A percentile compares a stretch with the other conserved stretches of the same genome.
Evolutionary conservation across 2,888 invertebrate species (phyloP).

Genomic region (Drosophila helvetica): DNA sequence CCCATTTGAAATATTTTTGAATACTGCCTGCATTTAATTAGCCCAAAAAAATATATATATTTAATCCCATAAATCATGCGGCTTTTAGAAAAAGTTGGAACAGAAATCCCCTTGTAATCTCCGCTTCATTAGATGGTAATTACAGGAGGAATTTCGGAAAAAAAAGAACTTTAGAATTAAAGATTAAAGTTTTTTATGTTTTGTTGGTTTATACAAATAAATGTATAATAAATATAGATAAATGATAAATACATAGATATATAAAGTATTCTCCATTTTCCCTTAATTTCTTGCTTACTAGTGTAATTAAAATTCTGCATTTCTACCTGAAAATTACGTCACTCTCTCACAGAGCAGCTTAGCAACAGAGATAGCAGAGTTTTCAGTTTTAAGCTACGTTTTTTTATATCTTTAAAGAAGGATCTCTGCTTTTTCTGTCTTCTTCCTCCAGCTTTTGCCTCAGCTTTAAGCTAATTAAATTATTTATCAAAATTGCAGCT

Average conservation of each 20-base stretch:
- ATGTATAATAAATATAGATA: background rate
- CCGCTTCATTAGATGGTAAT: constrained; percentile 13
- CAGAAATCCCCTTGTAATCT: constrained; percentile 14
- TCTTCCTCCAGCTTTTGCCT: background rate
- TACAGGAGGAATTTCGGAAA: background rate
- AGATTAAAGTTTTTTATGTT: background rate
- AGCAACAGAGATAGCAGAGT: no score
- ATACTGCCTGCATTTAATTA: constrained; percentile 65
- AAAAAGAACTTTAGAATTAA: background rate
- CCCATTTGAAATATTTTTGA: constrained; percentile 13
- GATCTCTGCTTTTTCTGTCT: no score
- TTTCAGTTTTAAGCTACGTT: no score
- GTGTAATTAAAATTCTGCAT: no score
- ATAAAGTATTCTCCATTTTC: background rate
- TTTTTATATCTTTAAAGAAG: no score
- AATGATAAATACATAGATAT: background rate
- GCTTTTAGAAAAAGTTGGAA: background rate
- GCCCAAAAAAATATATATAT: constrained; percentile 40
- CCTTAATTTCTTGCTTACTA: no score
- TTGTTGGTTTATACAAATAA: background rate
- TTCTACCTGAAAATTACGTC: no score
- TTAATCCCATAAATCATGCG: constrained; percentile 62
- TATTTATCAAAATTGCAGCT: constrained; percentile 12
- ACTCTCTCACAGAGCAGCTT: no score
- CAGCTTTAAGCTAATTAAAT: constrained; percentile 45